phyloP scores from a whole-genome alignment of 2,888 invertebrate genomes.

The Zele albiditarsus region DNA sequence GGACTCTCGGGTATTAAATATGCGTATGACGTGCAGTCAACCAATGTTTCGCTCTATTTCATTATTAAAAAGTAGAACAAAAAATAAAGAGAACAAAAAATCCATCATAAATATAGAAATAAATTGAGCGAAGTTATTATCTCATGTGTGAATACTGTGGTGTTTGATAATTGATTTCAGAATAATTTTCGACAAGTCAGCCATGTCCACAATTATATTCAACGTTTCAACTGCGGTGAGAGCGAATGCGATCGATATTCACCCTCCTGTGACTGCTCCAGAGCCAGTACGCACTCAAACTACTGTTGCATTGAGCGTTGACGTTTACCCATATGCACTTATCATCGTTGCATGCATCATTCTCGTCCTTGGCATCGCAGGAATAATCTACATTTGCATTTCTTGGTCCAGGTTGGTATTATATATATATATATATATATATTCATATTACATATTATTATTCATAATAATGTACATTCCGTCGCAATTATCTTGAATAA shows the following conservation, averaged over 20 bases:
- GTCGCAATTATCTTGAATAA: neutral
- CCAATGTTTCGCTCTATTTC: neutral
- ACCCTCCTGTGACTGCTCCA: constrained; percentile 75
- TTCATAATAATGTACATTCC: neutral
- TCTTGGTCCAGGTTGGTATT: constrained; percentile 89
- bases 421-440: too few relatives aligned
- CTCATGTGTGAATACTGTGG: neutral
- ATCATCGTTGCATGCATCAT: constrained; percentile 93
- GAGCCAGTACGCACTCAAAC: constrained; percentile 75
- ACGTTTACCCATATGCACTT: constrained; percentile 90
- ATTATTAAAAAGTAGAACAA: neutral
- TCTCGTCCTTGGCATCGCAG: constrained; percentile 88
- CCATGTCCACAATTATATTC: constrained; percentile 80
- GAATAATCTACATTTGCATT: constrained; percentile 93
- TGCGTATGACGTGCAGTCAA: neutral
- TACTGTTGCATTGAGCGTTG: constrained; percentile 76
- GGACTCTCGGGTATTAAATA: neutral
- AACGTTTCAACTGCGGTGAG: constrained; percentile 81
- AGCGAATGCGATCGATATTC: constrained; percentile 81
- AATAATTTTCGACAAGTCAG: constrained; percentile 77
- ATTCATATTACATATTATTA: constrained; percentile 4
- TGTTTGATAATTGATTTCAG: constrained; percentile 66
- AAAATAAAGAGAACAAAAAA: neutral
- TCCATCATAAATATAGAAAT: neutral
- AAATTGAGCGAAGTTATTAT: neutral